phyloP scores from a whole-genome alignment of 2,113 vertebrate genomes.

The Hippoglossus stenolepis region DNA sequence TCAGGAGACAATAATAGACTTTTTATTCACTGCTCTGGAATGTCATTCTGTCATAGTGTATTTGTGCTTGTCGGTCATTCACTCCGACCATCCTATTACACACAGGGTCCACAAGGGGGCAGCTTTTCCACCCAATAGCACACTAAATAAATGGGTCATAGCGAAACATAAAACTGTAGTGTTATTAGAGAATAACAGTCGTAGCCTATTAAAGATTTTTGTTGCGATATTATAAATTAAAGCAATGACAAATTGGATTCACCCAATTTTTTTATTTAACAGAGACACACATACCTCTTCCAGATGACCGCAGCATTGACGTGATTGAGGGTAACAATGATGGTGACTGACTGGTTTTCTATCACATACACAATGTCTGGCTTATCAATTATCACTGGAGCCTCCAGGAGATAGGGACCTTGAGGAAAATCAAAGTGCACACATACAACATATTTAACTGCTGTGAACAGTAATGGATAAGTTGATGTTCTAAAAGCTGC shows the following conservation, averaged over 20 bases:
- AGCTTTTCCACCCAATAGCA: not conserved
- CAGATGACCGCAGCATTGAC: conserved; percentile 90
- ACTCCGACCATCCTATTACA: not conserved
- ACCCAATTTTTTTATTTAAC: not conserved
- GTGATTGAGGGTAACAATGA: conserved; percentile 92
- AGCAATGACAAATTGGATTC: not conserved
- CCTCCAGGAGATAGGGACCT: conserved; percentile 91
- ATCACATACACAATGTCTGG: conserved; percentile 92
- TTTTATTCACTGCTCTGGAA: conserved; percentile 14
- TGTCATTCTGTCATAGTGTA: not conserved
- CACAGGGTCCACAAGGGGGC: not conserved
- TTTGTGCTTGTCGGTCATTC: too few species aligned
- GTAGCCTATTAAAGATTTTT: not conserved
- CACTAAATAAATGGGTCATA: not conserved
- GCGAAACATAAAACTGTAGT: not conserved
- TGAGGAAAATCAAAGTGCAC: conserved; percentile 20
- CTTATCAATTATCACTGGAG: conserved; percentile 90
- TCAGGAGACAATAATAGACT: conserved; percentile 20
- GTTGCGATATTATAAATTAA: not conserved
- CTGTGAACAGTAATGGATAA: not conserved
- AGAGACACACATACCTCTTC: conserved; percentile 86
- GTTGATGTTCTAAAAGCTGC: not conserved
- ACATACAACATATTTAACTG: not conserved
- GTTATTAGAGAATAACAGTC: not conserved
- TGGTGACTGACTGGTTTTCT: conserved; percentile 89